Base-by-base conservation (phyloP, 2,113 vertebrate genomes). In the Urocynchramus pylzowi region DNA sequence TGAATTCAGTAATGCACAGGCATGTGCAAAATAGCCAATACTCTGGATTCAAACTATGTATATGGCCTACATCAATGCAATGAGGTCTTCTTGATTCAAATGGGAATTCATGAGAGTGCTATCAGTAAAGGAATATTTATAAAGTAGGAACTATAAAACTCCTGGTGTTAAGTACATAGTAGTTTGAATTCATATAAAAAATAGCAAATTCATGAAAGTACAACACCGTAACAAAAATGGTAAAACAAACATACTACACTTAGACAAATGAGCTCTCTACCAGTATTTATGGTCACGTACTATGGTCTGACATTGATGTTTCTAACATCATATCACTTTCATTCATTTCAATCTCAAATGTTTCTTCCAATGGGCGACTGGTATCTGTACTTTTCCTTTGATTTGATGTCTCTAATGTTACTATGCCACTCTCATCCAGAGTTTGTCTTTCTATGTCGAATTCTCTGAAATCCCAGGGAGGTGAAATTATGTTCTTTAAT, bases 311-410 rank as follows among this genome's bases (percentile, higher is more conserved):
- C 98, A 99, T 98, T 16, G 99, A 98, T 5, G 99, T 99, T 97
- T 99, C 99, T 94, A 99, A 97, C 99, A 99, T 99, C 98, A 99
- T 98, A 94, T 99, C 99, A 65, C 98, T 99, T 98, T 99, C 99
- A 28, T 99, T 99, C 99, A 99, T 99, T 97, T 99, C 99, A 37
- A 99, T 99, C 97, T 99, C 99, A 85, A 99, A 98, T 8, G 99
- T 98, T 91, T 99, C 98, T 88, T 99, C 98, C 83, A 99, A 94
- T 11, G 98, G 98, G 73, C 98, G 98, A 49, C 98, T 98, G 20
- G 98, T 97, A 81, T 99, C 99, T 44, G 98, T 97, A 61, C 98
- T 98, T 97, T 99, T 99, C 89, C 98, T 98, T 74, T 98, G 97
- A 75, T 98, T 97, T 6, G 99, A 97, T 2, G 99, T 97, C 88